phyloP scores from a whole-genome alignment of 1,140 invertebrate species.

The Metopolophium dirhodum region DNA sequence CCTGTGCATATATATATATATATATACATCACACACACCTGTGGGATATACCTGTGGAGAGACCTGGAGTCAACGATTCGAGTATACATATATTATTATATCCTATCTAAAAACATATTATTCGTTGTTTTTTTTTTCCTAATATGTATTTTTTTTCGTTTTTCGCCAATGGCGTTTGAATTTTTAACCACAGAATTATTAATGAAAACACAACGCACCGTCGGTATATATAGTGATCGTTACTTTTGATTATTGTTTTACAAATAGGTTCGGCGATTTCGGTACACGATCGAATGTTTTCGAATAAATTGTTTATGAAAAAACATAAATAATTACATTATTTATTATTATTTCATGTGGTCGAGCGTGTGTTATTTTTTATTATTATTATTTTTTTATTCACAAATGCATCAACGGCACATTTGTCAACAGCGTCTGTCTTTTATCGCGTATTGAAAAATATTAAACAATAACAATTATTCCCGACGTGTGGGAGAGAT shows the following conservation, averaged over 20 bases:
- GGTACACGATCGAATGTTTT: conserved; percentile 3
- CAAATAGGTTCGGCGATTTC: conserved; percentile 39
- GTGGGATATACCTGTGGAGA: background rate
- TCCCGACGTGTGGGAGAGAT: background rate
- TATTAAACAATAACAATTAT: conserved; percentile 56
- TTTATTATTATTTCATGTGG: conserved; percentile 45
- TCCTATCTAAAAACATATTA: conserved; percentile 28
- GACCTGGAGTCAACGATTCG: background rate
- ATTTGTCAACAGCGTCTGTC: conserved; percentile 55
- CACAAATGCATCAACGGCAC: conserved; percentile 50
- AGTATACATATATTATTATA: conserved; percentile 3
- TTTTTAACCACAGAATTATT: conserved; percentile 32
- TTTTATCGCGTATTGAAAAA: conserved; percentile 50
- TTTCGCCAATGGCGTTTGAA: background rate
- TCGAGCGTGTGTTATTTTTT: conserved; percentile 5
- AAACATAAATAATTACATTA: conserved; percentile 55
- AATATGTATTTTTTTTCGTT: background rate
- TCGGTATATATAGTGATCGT: background rate
- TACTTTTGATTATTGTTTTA: conserved; percentile 46
- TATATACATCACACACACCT: background rate
- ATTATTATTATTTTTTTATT: conserved; percentile 34
- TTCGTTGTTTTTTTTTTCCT: conserved; percentile 32
- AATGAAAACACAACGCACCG: conserved; percentile 32
- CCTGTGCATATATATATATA: background rate
- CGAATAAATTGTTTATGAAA: conserved; percentile 41